Base-by-base conservation (phyloP, 2,113 vertebrate genomes). In the Eptesicus fuscus region DNA sequence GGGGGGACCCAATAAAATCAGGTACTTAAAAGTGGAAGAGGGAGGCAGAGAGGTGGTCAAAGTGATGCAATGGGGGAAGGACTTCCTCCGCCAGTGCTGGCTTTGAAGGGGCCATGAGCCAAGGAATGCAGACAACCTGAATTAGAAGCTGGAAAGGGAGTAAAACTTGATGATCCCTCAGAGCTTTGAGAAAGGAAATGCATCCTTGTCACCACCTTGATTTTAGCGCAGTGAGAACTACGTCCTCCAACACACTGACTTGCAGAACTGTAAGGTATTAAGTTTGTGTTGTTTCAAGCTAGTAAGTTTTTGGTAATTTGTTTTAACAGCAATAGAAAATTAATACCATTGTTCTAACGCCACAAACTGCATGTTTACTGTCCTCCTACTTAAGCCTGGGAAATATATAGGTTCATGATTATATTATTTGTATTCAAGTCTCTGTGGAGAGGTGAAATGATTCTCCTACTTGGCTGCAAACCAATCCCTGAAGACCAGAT, bases 401-500 rank as follows among this genome's bases (percentile, higher is more conserved):
- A n/a, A 92, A 93, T 79, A 74, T 91, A 91, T 88, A 44, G 61
- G 88, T 82, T 90, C 71, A 32, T 53, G 44, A 88, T 84, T 65
- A 32, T 47, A 71, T 61, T 17, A 63, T 95, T 84, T 94, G 37
- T 65, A 82, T 65, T 95, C 74, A 73, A 59, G 69, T 73, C 56
- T 83, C 65, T 32, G 37, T 90, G 37, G 47, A 83, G 82, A 51
- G 53, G 76, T 44, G 16, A 42, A 93, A 87, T 78, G 61, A 61
- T 63, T 56, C 9, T 91, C 61, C 51, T 94, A 80, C 88, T 63
- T 63, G 69, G 49, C n/a, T 79, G 16, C 6, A 67, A 91, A 61
- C 4, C 22, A 42, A 74, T 74, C 35, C 23, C 37, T 84, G 49
- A 76, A 94, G 93, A 70, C 4, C 3, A 20, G 42, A 42, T 70